phyloP scores from a whole-genome alignment of 2,113 vertebrate genomes.

The Sphyrna mokarran region DNA sequence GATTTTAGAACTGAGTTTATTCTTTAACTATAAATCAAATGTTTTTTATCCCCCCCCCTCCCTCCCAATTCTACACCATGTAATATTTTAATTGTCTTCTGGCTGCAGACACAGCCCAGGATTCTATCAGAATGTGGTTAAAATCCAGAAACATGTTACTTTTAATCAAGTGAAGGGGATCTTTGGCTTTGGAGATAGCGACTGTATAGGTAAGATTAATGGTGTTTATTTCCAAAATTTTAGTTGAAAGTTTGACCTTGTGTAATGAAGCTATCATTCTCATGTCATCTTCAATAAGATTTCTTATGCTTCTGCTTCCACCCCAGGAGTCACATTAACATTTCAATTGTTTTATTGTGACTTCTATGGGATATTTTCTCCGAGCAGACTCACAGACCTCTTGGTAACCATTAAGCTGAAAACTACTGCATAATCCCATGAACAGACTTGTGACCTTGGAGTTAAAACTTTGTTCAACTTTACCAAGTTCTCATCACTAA shows the following conservation, averaged over 20 bases:
- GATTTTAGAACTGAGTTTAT: not conserved
- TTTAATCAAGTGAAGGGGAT: slow-evolving; percentile 99
- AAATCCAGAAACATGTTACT: slow-evolving; percentile 91
- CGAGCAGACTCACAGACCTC: not conserved
- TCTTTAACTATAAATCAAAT: not conserved
- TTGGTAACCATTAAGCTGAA: not conserved
- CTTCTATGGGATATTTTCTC: not conserved
- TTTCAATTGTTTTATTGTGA: not conserved
- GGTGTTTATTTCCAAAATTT: not conserved
- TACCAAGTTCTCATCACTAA: not conserved
- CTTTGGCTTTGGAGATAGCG: slow-evolving; percentile 93
- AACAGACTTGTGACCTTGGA: not conserved
- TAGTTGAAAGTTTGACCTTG: not conserved
- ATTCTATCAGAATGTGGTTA: slow-evolving; percentile 90
- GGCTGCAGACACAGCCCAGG: slow-evolving; percentile 65
- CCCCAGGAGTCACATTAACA: not conserved
- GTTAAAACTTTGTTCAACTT: not conserved
- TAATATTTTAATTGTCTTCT: slow-evolving; percentile 29
- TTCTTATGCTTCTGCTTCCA: not conserved
- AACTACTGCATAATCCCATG: not conserved
- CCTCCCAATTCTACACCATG: not conserved
- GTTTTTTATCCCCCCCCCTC: not conserved
- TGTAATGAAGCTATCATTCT: not conserved
- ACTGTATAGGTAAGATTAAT: slow-evolving; percentile 76
- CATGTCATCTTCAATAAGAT: not conserved